phyloP scores from a whole-genome alignment of 2,888 invertebrate genomes.

The Eilema depressum region DNA sequence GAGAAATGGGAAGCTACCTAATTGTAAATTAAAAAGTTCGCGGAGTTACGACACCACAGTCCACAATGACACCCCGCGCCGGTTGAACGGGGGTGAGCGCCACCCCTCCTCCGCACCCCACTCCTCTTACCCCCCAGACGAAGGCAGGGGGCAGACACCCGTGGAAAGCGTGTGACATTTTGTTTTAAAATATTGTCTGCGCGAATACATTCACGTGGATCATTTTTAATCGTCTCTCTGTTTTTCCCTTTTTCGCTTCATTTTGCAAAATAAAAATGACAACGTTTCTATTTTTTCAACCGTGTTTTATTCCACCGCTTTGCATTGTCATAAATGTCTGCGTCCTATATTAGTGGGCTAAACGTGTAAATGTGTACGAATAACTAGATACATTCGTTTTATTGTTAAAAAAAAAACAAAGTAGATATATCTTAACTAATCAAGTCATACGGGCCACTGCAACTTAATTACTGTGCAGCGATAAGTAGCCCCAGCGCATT shows the following conservation, averaged over 20 bases:
- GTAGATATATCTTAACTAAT: constrained; percentile 44
- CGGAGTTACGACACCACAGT: constrained; percentile 87
- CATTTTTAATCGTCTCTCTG: constrained; percentile 81
- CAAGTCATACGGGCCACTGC: constrained; percentile 57
- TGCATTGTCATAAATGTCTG: constrained; percentile 34
- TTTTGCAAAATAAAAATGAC: constrained; percentile 51
- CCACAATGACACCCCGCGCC: constrained; percentile 84
- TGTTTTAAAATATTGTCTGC: constrained; percentile 87
- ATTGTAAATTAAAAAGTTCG: constrained; percentile 88
- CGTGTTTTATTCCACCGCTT: constrained; percentile 38
- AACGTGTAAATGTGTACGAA: constrained; percentile 1
- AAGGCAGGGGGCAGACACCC: constrained; percentile 74
- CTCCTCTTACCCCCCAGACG: constrained; percentile 49
- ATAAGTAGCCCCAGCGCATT: constrained; percentile 74
- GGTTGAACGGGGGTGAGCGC: constrained; percentile 61
- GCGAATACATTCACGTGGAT: constrained; percentile 85
- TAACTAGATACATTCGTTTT: background rate
- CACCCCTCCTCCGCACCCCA: constrained; percentile 51
- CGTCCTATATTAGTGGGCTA: constrained; percentile 6
- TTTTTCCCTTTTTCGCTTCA: constrained; percentile 63
- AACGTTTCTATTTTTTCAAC: constrained; percentile 46
- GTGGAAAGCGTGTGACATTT: constrained; percentile 87
- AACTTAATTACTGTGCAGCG: constrained; percentile 73
- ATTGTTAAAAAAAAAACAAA: constrained; percentile 7
- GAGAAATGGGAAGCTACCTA: constrained; percentile 87